These are phyloP conservation scores for Heliconius ethilla DNA, from an alignment of 2,888 invertebrate species.

Conservation along the genomic window DNA sequence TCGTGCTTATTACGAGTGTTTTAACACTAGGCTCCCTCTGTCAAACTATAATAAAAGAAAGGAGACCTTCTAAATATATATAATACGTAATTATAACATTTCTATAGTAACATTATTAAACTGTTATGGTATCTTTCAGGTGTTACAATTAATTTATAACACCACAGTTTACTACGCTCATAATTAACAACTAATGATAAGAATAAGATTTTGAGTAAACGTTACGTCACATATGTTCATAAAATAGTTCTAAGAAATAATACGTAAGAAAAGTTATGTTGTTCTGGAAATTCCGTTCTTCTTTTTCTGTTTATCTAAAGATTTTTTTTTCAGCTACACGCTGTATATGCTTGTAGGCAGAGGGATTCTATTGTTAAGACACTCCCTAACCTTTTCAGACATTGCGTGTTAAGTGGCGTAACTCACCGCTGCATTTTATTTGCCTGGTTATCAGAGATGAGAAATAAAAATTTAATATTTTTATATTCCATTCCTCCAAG, in stretches of 20 bases:
- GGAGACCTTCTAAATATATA: not conserved
- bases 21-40: no score
- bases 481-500: no score
- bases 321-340: no score
- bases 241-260: not conserved
- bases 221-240: not conserved
- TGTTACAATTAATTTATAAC: conserved; percentile 15
- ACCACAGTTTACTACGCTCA: not conserved
- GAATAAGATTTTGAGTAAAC: conserved; percentile 26
- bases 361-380: no score
- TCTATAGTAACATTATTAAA: not conserved
- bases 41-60: not conserved
- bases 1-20: no score
- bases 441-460: no score
- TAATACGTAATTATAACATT: not conserved
- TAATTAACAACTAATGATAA: conserved; percentile 3
- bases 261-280: not conserved
- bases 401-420: no score
- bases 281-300: not conserved
- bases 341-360: no score
- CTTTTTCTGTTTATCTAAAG: not conserved
- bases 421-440: no score
- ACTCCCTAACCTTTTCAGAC: no score
- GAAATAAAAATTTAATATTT: no score
- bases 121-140: not conserved